These are phyloP conservation scores for Sericinus montela DNA, from an alignment of 2,888 invertebrate genomes.

Conservation along the genomic window DNA sequence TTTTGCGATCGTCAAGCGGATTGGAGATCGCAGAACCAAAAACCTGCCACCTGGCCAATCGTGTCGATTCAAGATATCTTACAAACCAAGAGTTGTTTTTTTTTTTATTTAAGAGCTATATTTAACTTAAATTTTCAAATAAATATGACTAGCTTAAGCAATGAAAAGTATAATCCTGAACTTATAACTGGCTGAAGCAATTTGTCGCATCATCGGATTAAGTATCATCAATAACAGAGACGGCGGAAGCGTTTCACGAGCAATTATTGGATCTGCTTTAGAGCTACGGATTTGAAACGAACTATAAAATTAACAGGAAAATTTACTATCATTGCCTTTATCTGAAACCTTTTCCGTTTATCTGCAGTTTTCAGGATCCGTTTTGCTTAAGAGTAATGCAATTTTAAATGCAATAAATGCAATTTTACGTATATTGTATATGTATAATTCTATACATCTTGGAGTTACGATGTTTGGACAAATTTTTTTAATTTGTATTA, in stretches of 20 bases:
- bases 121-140: too few relatives aligned
- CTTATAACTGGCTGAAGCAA: slow-evolving; percentile 2
- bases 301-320: slow-evolving; percentile 8
- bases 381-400: neutral
- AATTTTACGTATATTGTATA: too few relatives aligned
- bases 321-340: neutral
- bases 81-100: too few relatives aligned
- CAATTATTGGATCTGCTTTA: slow-evolving; percentile 11
- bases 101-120: too few relatives aligned
- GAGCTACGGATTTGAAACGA: slow-evolving; percentile 1
- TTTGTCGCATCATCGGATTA: slow-evolving; percentile 7
- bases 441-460: too few relatives aligned
- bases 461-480: too few relatives aligned
- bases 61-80: too few relatives aligned
- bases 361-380: neutral
- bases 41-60: too few relatives aligned
- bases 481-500: too few relatives aligned
- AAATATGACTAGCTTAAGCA: neutral
- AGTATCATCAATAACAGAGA: slow-evolving; percentile 8
- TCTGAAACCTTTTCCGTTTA: neutral
- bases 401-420: too few relatives aligned
- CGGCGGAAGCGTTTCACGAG: slow-evolving; percentile 1
- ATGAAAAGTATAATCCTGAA: neutral
- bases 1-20: too few relatives aligned
- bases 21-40: too few relatives aligned